Percentiles rank a stretch among this genome's conserved stretches.
Evolutionary conservation across 2,797 vertebrate species (phyloP).

Genomic region (Clarias platycephalus): DNA sequence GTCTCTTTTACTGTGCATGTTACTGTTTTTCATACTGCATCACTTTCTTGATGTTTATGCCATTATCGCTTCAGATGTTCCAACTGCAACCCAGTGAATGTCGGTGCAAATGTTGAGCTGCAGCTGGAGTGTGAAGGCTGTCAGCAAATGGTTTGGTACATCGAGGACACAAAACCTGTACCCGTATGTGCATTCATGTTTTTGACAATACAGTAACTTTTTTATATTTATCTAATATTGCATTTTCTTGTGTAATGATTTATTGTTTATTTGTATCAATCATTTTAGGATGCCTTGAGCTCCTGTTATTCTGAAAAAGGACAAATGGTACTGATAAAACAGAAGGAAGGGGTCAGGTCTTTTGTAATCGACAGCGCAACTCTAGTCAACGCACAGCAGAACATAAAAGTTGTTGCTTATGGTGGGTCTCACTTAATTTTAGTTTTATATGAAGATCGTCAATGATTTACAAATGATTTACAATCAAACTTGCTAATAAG

Average conservation of each 20-base stretch:
- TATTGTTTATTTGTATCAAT: conserved; percentile 24
- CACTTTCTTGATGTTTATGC: background rate
- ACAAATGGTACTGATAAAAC: conserved; percentile 30
- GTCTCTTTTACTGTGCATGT: background rate
- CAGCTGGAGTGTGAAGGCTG: conserved; percentile 68
- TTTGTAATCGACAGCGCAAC: conserved; percentile 31
- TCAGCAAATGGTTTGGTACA: conserved; percentile 71
- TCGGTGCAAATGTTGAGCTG: conserved; percentile 57
- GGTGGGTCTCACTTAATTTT: conserved; percentile 24
- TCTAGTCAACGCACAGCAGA: conserved; percentile 28
- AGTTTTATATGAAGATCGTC: background rate
- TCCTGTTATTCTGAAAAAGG: conserved; percentile 58
- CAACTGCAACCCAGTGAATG: conserved; percentile 63
- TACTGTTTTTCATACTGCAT: background rate
- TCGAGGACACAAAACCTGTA: conserved; percentile 62
- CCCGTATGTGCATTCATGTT: conserved; percentile 59
- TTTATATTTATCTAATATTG: background rate
- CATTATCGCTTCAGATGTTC: conserved; percentile 68
- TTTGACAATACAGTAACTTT: background rate
- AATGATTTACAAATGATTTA: conserved; percentile 9
- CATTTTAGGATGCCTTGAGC: conserved; percentile 56
- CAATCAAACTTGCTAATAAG: background rate
- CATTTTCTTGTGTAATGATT: background rate
- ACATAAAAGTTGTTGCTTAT: conserved; percentile 53
- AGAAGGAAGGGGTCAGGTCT: conserved; percentile 35